These are phyloP conservation scores for Datnioides undecimradiatus DNA, from an alignment of 2,113 vertebrate genomes.

Conservation along the genomic window DNA sequence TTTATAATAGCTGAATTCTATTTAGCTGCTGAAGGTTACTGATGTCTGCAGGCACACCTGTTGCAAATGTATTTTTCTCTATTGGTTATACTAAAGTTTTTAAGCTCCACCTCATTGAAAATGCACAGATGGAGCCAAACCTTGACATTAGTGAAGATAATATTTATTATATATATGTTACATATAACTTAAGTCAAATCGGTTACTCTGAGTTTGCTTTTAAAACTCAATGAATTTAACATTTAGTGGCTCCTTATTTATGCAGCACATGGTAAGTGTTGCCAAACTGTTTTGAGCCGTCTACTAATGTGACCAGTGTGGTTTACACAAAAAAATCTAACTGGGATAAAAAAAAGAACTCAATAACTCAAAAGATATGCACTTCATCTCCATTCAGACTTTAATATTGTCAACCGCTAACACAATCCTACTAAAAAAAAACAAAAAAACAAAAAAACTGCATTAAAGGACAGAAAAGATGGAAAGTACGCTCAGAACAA, in stretches of 20 bases:
- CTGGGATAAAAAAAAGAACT: too few relatives aligned
- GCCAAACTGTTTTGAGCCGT: background rate
- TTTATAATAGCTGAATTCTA: background rate
- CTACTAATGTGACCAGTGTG: background rate
- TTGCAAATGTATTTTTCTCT: background rate
- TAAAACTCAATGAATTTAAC: background rate
- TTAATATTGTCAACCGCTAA: constrained; percentile 64
- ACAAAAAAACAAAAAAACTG: constrained; percentile 25
- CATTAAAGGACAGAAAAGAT: constrained; percentile 41
- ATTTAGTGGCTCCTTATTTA: background rate
- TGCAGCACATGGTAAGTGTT: background rate
- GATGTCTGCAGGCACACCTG: background rate
- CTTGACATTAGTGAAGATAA: background rate
- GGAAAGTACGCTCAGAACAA: constrained; percentile 13
- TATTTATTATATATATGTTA: background rate
- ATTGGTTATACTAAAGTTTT: too few relatives aligned
- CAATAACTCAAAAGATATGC: background rate
- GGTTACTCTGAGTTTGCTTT: background rate
- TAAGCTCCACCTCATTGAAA: too few relatives aligned
- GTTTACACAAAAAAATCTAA: too few relatives aligned
- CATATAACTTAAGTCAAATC: background rate
- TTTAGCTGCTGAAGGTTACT: background rate
- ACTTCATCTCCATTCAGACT: constrained; percentile 52
- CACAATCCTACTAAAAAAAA: constrained; percentile 39
- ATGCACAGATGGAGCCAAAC: too few relatives aligned